Evolutionary conservation across 2,797 vertebrate species (phyloP).

Genomic region (Falco concolor): DNA sequence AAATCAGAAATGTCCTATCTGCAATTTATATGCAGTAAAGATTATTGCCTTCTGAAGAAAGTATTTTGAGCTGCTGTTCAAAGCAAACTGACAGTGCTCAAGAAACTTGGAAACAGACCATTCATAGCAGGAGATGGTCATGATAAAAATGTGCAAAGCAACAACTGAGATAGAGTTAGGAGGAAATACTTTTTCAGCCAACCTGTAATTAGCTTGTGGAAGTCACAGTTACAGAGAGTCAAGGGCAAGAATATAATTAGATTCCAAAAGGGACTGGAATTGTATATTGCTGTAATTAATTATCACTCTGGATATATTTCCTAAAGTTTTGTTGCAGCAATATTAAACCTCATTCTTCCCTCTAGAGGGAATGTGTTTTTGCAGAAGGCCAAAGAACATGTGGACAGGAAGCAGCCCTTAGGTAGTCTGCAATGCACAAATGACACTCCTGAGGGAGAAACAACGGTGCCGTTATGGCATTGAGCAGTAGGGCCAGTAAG

Average conservation of each 20-base stretch:
- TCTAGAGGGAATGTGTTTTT: not conserved
- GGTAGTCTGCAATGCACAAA: conserved; percentile 54
- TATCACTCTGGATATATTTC: conserved; percentile 21
- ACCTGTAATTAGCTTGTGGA: conserved; percentile 37
- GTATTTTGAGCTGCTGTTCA: not conserved
- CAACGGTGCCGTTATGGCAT: conserved; percentile 66
- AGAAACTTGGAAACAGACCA: not conserved
- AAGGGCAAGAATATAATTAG: conserved; percentile 43
- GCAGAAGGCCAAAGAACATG: not conserved
- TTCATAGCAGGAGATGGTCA: not conserved
- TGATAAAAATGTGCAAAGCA: not conserved
- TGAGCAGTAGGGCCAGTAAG: conserved; percentile 41
- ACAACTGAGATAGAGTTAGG: not conserved
- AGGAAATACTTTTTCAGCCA: conserved; percentile 17
- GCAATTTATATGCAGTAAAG: not conserved
- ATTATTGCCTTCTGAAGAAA: not conserved
- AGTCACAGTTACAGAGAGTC: conserved; percentile 2
- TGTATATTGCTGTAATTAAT: conserved; percentile 45
- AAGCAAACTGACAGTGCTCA: not conserved
- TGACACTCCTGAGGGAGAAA: conserved; percentile 54
- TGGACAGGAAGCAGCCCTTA: conserved; percentile 21
- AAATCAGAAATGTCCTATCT: not conserved
- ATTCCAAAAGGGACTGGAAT: conserved; percentile 26
- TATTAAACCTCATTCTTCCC: not conserved
- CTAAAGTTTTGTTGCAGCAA: not conserved